Percentiles rank a stretch among this genome's conserved stretches.
Evolutionary conservation across 2,888 invertebrate genomes (phyloP).

Genomic region (Lysandra coridon): DNA sequence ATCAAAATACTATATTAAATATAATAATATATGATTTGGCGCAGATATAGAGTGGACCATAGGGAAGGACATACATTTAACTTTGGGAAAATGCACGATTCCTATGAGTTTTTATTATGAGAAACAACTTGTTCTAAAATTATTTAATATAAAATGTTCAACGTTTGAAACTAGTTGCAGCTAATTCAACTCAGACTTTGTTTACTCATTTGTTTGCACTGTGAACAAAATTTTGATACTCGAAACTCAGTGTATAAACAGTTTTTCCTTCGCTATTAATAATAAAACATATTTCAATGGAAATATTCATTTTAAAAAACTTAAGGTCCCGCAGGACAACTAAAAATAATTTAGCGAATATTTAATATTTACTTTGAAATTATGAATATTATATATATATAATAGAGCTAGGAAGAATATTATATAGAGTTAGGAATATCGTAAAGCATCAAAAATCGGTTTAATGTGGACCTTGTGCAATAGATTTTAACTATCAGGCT

Average conservation of each 20-base stretch:
- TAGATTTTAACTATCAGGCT: not conserved
- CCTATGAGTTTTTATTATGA: too few species aligned
- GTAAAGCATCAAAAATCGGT: not conserved
- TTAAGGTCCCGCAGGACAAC: not conserved
- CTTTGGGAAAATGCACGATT: too few species aligned
- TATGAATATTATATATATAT: too few species aligned
- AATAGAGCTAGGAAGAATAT: not conserved
- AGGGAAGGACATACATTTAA: too few species aligned
- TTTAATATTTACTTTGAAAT: not conserved
- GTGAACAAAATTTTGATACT: not conserved
- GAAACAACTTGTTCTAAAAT: not conserved
- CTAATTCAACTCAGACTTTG: not conserved
- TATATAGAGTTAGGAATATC: not conserved
- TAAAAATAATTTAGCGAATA: not conserved
- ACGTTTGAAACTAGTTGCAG: not conserved
- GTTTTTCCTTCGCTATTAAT: constrained; percentile 34
- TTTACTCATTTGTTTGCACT: constrained; percentile 24
- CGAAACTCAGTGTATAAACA: constrained; percentile 31
- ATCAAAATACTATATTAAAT: too few species aligned
- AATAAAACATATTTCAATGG: constrained; percentile 29
- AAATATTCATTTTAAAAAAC: constrained; percentile 12
- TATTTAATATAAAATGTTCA: not conserved
- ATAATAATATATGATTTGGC: too few species aligned
- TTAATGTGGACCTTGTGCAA: not conserved
- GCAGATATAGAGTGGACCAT: too few species aligned